Evolutionary conservation across 1,140 invertebrate genomes (phyloP).

Genomic region (Achroia grisella): DNA sequence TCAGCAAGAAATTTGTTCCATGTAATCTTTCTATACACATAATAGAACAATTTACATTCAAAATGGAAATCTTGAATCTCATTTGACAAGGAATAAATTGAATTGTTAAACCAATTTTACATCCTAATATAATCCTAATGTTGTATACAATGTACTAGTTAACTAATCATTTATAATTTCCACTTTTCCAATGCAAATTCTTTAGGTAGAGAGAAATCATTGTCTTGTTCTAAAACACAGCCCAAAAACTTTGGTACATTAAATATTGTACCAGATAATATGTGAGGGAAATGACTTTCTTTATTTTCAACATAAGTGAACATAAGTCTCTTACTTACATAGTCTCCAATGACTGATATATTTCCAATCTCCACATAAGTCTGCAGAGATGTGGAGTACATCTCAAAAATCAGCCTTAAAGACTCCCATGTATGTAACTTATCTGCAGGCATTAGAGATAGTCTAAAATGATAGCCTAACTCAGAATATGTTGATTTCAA

Average conservation of each 20-base stretch:
- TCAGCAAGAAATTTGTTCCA: too few species aligned
- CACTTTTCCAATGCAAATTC: slow-evolving; percentile 41
- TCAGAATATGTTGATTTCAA: slow-evolving; percentile 73
- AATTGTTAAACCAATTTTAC: slow-evolving; percentile 1
- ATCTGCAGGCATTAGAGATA: slow-evolving; percentile 73
- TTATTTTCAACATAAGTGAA: slow-evolving; percentile 74
- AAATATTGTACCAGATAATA: slow-evolving; percentile 78
- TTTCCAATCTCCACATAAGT: slow-evolving; percentile 79
- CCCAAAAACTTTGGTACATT: slow-evolving; percentile 78
- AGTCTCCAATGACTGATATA: slow-evolving; percentile 77
- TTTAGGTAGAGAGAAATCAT: slow-evolving; percentile 38
- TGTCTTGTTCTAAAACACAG: slow-evolving; percentile 78
- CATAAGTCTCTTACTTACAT: slow-evolving; percentile 80
- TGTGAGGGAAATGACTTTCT: slow-evolving; percentile 70
- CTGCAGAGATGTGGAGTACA: slow-evolving; percentile 76
- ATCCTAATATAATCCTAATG: too few species aligned
- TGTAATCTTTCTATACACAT: neutral
- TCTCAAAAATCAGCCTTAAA: slow-evolving; percentile 77
- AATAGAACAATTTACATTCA: neutral
- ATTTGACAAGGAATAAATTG: slow-evolving; percentile 3
- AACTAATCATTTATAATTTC: slow-evolving; percentile 14
- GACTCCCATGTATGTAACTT: slow-evolving; percentile 76
- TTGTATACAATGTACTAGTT: slow-evolving; percentile 3
- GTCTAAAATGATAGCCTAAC: slow-evolving; percentile 77
- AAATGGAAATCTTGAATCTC: too few species aligned